Base-by-base conservation (phyloP, 2,797 vertebrate genomes). In the Scarus forsteni region DNA sequence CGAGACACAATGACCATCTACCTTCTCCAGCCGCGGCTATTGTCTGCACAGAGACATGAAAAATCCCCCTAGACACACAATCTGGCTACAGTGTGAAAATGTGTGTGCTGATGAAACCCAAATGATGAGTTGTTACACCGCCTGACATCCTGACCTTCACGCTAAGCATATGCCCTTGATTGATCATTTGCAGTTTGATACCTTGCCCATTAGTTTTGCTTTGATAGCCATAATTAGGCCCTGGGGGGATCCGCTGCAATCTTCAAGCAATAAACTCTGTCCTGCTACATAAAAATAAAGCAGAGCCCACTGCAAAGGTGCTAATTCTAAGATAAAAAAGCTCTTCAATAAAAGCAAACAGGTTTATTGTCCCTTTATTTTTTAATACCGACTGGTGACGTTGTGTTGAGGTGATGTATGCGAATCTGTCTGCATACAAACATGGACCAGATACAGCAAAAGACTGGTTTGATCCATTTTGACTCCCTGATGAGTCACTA, bases 161-260 rank as follows among this genome's bases (percentile, higher is more conserved):
- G 59, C 38, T 6, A 3, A 70, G 52, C 64, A 53, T 65, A 72
- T 59, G 77, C 73, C 84, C 70, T 85, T 70, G 73, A 80, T 63
- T 69, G 75, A 75, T 59, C 54, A 8, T 85, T 75, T 77, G 67
- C 51, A 68, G 73, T 81, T 79, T 86, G 75, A 90, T 85, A 84
- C 69, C 60, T 79, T 44, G 50, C 64, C 70, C 64, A 87, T 90
- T 88, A 78, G 73, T 75, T 86, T 77, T 77, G 85, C 85, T 89
- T 88, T 88, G 77, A 89, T 85, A 81, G 80, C 58, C 27, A 45
- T 85, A 80, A 91, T 85, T 80, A 88, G 79, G 77, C 84, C 81
- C 81, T 75, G n/a, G 54, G 80, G 84, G 81, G 70, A 84, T 81
- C 63, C 72, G 59, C 73, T 84, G 80, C 79, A 88, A 83, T 86